These are phyloP conservation scores for Porites evermanni DNA, from an alignment of 92 coral and sea anemone species.

Conservation along the genomic window DNA sequence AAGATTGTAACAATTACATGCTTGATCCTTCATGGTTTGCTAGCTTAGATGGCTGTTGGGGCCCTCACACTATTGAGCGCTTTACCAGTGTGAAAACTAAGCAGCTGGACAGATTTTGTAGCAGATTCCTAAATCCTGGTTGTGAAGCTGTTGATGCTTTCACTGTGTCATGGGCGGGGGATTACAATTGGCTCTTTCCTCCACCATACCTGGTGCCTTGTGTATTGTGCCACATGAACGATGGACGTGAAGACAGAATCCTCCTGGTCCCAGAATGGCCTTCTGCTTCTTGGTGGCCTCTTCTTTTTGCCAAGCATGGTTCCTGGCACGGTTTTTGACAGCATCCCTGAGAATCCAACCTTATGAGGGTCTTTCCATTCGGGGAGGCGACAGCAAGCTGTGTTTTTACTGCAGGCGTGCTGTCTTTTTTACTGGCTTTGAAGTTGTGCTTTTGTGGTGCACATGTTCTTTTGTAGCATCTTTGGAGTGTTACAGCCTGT, in stretches of 20 bases:
- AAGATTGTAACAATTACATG: constrained; percentile 67
- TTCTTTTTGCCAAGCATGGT: constrained; percentile 17
- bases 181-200: constrained; percentile 58
- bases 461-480: neutral
- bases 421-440: neutral
- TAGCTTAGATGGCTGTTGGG: constrained; percentile 58
- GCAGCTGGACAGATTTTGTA: constrained; percentile 65
- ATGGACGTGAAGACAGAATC: constrained; percentile 65
- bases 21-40: constrained; percentile 59
- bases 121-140: constrained; percentile 60
- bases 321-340: neutral
- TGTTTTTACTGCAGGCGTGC: constrained; percentile 3
- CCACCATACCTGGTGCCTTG: constrained; percentile 35
- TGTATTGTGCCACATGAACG: constrained; percentile 66
- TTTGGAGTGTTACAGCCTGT: too few species aligned
- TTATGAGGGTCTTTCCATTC: constrained; percentile 19
- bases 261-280: constrained; percentile 74
- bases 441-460: constrained; percentile 9
- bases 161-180: constrained; percentile 70
- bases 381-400: constrained; percentile 22
- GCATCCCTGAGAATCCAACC: constrained; percentile 6
- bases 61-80: constrained; percentile 69
- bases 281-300: constrained; percentile 83
- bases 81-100: constrained; percentile 58
- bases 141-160: constrained; percentile 69